Evolutionary conservation across 2,888 invertebrate species (phyloP).

Genomic region (Herminia tarsipennalis): DNA sequence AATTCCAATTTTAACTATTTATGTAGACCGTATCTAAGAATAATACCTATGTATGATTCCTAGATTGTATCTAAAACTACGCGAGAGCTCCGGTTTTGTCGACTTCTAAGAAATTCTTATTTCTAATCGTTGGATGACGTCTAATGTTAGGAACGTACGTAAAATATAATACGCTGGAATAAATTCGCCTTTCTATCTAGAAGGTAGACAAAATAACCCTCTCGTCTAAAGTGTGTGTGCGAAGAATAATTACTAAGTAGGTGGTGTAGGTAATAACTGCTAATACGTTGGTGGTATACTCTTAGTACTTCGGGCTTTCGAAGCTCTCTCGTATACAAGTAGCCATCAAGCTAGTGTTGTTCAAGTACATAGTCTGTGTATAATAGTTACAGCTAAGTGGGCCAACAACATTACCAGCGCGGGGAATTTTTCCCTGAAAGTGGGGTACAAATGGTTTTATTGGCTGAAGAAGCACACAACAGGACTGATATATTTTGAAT

Average conservation of each 20-base stretch:
- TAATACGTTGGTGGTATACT: constrained; percentile 11
- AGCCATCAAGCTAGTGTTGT: constrained; percentile 33
- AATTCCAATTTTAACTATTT: too few species aligned
- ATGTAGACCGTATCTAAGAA: too few species aligned
- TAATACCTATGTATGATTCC: too few species aligned
- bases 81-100: too few species aligned
- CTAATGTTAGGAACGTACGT: too few species aligned
- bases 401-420: constrained; percentile 17
- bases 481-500: too few species aligned
- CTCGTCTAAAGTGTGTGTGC: not conserved
- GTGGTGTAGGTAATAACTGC: constrained; percentile 12
- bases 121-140: too few species aligned
- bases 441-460: constrained; percentile 24
- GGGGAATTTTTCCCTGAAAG: constrained; percentile 27
- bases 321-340: constrained; percentile 32
- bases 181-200: too few species aligned
- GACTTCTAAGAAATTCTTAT: too few species aligned
- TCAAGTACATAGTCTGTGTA: constrained; percentile 28
- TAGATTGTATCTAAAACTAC: too few species aligned
- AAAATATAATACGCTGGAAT: too few species aligned
- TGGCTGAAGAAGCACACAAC: constrained; percentile 7
- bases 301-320: constrained; percentile 22
- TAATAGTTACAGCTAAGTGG: constrained; percentile 34
- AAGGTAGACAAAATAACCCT: constrained; percentile 1
- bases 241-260: constrained; percentile 10